A percentile compares a stretch with the other conserved stretches of the same genome.
These are phyloP conservation scores for Taurulus bubalis DNA, from an alignment of 2,113 vertebrate species.

Conservation along the genomic window DNA sequence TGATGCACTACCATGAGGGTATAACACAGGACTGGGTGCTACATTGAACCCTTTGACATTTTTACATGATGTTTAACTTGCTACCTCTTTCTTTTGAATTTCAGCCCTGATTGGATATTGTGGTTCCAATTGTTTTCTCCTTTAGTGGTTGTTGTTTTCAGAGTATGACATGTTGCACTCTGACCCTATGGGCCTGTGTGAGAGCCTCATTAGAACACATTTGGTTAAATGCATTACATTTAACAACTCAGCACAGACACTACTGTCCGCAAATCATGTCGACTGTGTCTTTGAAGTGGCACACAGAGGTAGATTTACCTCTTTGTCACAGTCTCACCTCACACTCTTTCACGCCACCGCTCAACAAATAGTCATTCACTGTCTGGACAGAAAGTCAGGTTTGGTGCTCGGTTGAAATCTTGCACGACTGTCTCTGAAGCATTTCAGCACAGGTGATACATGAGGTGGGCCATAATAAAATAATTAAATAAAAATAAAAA, in stretches of 20 bases:
- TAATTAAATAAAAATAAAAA: neutral
- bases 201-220: constrained; percentile 1
- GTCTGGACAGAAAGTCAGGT: constrained; percentile 28
- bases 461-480: neutral
- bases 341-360: neutral
- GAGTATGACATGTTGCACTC: neutral
- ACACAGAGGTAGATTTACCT: constrained; percentile 1
- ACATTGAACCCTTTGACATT: neutral
- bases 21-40: neutral
- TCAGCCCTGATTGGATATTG: neutral
- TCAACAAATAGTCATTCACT: constrained; percentile 19
- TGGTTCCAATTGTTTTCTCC: neutral
- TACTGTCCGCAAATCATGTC: neutral
- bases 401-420: constrained; percentile 26
- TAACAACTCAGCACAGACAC: neutral
- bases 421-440: no score
- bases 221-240: constrained; percentile 3
- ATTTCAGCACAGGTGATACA: neutral
- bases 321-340: constrained; percentile 16
- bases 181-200: neutral
- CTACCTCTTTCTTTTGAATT: neutral
- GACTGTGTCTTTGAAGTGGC: constrained; percentile 7
- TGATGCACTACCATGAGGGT: neutral
- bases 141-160: neutral
- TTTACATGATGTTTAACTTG: neutral